phyloP scores from a whole-genome alignment of 2,797 vertebrate genomes.

The Myotis daubentonii region DNA sequence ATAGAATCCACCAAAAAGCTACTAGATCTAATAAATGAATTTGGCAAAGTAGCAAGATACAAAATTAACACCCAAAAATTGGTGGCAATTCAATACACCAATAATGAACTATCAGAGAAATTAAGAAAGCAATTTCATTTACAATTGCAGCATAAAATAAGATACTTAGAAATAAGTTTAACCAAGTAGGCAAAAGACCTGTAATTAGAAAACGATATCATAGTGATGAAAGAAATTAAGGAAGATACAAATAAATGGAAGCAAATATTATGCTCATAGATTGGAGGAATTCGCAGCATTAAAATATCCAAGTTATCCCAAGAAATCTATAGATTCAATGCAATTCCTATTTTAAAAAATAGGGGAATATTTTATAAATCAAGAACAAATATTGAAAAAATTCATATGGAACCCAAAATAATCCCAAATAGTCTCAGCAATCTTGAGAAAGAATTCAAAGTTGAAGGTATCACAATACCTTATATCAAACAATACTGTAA shows the following conservation, averaged over 20 bases:
- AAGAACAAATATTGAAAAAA: background rate
- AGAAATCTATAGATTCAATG: background rate
- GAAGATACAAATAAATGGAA: background rate
- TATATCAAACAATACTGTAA: background rate
- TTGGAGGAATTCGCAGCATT: background rate
- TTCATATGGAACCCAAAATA: background rate
- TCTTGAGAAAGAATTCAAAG: background rate
- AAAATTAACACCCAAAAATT: background rate
- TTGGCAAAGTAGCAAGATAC: background rate
- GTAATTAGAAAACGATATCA: background rate
- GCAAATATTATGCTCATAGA: background rate
- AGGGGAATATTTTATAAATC: background rate
- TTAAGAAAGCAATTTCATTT: background rate
- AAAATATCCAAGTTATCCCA: background rate
- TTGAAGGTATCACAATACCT: background rate
- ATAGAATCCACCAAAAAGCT: background rate
- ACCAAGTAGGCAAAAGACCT: background rate
- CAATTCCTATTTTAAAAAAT: background rate
- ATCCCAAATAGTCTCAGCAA: background rate
- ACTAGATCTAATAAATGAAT: background rate
- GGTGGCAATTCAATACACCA: background rate
- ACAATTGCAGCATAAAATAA: background rate
- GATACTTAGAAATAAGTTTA: background rate
- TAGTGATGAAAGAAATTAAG: background rate
- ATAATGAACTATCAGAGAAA: background rate